Evolutionary conservation across 1,140 invertebrate species (phyloP), one percentile per base, ranked within the genome.

Genomic region (Papilio helenus): DNA sequence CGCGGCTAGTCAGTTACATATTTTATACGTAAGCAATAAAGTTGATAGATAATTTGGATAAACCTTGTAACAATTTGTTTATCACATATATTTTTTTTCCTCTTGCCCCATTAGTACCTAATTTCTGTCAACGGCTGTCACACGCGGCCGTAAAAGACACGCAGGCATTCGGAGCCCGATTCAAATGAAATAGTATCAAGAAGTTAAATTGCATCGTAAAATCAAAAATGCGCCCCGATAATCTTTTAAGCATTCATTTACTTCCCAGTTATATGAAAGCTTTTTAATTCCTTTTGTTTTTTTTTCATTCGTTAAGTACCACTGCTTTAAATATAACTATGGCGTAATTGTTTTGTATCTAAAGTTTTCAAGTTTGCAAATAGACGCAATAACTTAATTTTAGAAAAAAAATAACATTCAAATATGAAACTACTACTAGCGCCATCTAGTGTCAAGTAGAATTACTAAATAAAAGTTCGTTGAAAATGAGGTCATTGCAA

Each of bases 371-470:
- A 68, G 3, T 18, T 39, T 46, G 14, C 0, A 68, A 68, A 34
- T 14, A 49, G 3, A 44, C 1, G 44, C 20, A 8, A 26, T 44
- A 26, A 23, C 5, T 49, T 72, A 9, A 72, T 42, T 34, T 39
- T 5, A 14, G 29, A 72, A 72, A 72, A 9, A 10, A 0, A 34
- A 39, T 9, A 39, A 72, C 18, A 20, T 72, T 65, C 23, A 26
- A 16, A 51, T 61, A 44, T 18, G 20, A 46, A 71, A 58, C n/a
- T 42, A 84, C 84, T 72, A 9, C 46, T 86, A 82, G 29, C 86
- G 89, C 89, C 90, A 91, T 88, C 90, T 91, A 85, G 89, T 72
- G 82, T 81, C 85, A 81, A 90, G 89, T 91, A 90, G 90, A 85
- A 79, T 77, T 79, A 87, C 78, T 86, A 90, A 79, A 12, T 39